These are phyloP conservation scores for Cheilinus undulatus DNA, from an alignment of 2,113 vertebrate species.

Conservation along the genomic window DNA sequence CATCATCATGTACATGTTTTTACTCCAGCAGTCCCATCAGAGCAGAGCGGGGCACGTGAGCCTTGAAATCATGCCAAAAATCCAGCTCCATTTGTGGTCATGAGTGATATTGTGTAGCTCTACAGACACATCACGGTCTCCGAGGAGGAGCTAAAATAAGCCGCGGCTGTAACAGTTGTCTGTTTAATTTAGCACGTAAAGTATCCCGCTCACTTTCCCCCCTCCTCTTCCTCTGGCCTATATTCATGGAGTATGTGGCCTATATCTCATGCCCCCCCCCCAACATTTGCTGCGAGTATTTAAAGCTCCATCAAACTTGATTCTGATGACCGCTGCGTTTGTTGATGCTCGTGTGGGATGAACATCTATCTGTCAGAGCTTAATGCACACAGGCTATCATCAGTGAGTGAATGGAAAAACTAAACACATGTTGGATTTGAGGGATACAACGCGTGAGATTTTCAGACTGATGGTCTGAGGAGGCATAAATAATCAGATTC, in stretches of 20 bases:
- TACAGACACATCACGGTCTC: conserved; percentile 57
- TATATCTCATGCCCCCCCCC: conserved; percentile 55
- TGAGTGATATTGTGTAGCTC: conserved; percentile 56
- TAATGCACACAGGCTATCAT: conserved; percentile 8
- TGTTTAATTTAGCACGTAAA: conserved; percentile 79
- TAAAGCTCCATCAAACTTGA: conserved; percentile 54
- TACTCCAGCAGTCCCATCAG: conserved; percentile 26
- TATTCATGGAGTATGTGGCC: conserved; percentile 57
- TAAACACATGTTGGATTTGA: conserved; percentile 15
- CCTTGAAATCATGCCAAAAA: conserved; percentile 67
- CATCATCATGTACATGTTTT: conserved; percentile 34
- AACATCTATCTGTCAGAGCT: conserved; percentile 41
- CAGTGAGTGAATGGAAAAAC: conserved; percentile 39
- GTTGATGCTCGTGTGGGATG: conserved; percentile 22
- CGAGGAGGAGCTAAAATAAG: conserved; percentile 73
- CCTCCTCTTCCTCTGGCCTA: conserved; percentile 62
- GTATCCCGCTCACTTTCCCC: conserved; percentile 47
- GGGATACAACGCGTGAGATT: not conserved
- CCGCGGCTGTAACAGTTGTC: conserved; percentile 75
- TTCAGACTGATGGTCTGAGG: conserved; percentile 7
- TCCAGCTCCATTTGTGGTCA: conserved; percentile 70
- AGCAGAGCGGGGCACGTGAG: conserved; percentile 42
- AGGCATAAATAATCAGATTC: conserved; percentile 10
- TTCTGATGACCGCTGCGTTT: conserved; percentile 46
- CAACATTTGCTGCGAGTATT: conserved; percentile 66